Base-by-base conservation (phyloP, 1,140 invertebrate genomes). In the Paralvinella palmiformis region DNA sequence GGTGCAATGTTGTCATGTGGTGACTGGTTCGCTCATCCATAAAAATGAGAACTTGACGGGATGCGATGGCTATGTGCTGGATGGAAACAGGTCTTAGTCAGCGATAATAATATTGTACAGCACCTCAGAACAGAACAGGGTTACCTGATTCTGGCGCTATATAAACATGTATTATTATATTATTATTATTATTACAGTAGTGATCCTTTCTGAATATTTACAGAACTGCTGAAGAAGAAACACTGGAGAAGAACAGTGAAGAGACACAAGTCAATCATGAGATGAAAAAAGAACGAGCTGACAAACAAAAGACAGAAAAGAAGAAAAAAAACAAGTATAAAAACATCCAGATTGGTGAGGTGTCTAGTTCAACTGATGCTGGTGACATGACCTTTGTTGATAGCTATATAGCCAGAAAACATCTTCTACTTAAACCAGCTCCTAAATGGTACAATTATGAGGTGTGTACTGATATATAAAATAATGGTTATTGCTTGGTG, bases 391-490 rank as follows among this genome's bases (percentile, higher is more conserved):
- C 68, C 36, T 69, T 72, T 44, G 66, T 70, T 0, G 24, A 60
- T 22, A 32, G 55, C 4, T 71, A 72, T 56, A 60, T 65, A 62
- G 53, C 67, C 10, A 63, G 72, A 10, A 70, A 71, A 29, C 64
- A 72, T 50, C 57, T 74, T 4, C 35, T 79, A 29, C 22, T 75
- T 10, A 76, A 75, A 64, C 62, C 72, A 24, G 74, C 68, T 4
- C 68, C 71, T 27, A 63, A 52, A 20, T 74, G 71, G 69, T 64
- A 70, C 33, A 71, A 72, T 53, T 64, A 73, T 32, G 59, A 71
- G 66, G 68, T 72, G 58, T 48, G 50, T 60, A 35, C 17, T 13
- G 37, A 41, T 10, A 41, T 13, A 10, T n/a, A 41, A 41, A 41
- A n/a, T n/a, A n/a, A 10, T 13, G 37, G 37, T n/a, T 10, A 10